phyloP scores from a whole-genome alignment of 2,113 vertebrate genomes.

The Danionella cerebrum region DNA sequence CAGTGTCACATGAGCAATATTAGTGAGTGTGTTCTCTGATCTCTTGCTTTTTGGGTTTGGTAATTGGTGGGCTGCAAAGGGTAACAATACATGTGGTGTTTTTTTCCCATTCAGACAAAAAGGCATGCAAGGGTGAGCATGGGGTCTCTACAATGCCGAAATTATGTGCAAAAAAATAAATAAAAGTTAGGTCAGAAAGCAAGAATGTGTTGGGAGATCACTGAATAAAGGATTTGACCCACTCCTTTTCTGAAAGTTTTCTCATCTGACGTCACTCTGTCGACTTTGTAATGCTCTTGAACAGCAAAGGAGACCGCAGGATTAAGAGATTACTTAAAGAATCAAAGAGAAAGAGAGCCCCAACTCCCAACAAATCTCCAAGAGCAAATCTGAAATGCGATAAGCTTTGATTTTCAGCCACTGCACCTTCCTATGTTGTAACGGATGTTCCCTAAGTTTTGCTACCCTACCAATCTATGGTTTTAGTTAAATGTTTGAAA shows the following conservation, averaged over 20 bases:
- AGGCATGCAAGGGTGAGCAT: not conserved
- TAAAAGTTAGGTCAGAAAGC: not conserved
- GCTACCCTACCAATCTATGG: not conserved
- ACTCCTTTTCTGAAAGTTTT: not conserved
- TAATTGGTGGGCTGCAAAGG: no score
- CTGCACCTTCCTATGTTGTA: not conserved
- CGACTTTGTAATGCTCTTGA: slow-evolving; percentile 22
- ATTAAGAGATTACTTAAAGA: slow-evolving; percentile 35
- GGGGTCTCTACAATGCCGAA: not conserved
- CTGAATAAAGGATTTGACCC: no score
- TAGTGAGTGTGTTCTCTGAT: slow-evolving; percentile 30
- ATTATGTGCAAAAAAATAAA: no score
- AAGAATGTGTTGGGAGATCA: not conserved
- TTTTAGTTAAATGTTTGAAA: not conserved
- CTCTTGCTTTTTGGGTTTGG: slow-evolving; percentile 27
- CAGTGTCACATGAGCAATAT: slow-evolving; percentile 55
- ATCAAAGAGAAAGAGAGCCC: slow-evolving; percentile 29
- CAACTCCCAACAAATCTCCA: slow-evolving; percentile 23
- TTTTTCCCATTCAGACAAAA: no score
- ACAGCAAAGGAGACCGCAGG: slow-evolving; percentile 38
- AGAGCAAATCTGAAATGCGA: not conserved
- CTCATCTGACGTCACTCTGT: slow-evolving; percentile 11
- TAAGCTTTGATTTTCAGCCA: not conserved
- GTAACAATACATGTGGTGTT: no score
- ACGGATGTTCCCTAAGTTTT: not conserved